A percentile compares a stretch with the other conserved stretches of the same genome.
phyloP scores from a whole-genome alignment of 2,113 vertebrate genomes.

The Hipposideros armiger region DNA sequence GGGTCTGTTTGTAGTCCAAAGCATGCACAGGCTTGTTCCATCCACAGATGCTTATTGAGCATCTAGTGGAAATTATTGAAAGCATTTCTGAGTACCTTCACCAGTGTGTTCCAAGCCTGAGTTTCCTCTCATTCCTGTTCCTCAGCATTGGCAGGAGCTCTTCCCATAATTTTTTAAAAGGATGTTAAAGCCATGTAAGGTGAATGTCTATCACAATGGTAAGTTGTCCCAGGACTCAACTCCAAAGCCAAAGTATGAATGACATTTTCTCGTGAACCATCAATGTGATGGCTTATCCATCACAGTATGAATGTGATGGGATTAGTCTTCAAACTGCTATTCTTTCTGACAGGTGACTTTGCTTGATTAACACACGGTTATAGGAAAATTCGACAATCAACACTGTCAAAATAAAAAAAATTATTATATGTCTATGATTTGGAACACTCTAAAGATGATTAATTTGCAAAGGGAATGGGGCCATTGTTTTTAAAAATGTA shows the following conservation, averaged over 20 bases:
- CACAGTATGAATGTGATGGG: not conserved
- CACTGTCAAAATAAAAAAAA: constrained; percentile 32
- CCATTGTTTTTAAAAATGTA: constrained; percentile 22
- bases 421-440: constrained; percentile 11
- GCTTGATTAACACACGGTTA: not conserved
- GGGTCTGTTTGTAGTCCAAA: not conserved
- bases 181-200: not conserved
- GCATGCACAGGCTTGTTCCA: not conserved
- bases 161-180: not conserved
- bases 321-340: not conserved
- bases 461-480: not conserved
- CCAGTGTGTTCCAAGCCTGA: not conserved
- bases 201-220: not conserved
- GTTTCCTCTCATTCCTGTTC: accelerated
- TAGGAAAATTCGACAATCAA: not conserved
- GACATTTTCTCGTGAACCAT: not conserved
- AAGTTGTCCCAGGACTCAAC: not conserved
- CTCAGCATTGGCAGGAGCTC: not conserved
- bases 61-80: not conserved
- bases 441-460: constrained; percentile 55
- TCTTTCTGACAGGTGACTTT: constrained; percentile 23
- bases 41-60: not conserved
- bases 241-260: not conserved
- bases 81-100: not conserved
- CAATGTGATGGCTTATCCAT: not conserved